phyloP scores from a whole-genome alignment of 2,888 invertebrate species.

The Eudasyphora cyanicolor region DNA sequence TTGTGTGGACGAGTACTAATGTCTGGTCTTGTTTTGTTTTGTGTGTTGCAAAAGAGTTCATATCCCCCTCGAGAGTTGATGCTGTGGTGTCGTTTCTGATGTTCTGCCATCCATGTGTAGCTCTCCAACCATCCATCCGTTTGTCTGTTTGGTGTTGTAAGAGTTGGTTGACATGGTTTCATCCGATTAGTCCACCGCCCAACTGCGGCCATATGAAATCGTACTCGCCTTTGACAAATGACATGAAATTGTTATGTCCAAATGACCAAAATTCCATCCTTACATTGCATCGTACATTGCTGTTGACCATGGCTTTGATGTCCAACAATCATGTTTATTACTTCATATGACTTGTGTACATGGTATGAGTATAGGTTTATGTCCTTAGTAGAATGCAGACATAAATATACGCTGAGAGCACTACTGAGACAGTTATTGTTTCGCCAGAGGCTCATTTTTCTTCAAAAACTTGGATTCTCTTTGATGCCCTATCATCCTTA shows the following conservation, averaged over 20 bases:
- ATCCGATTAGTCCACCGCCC: neutral
- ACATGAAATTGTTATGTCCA: neutral
- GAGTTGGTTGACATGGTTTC: neutral
- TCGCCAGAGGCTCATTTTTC: neutral
- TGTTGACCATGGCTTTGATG: slow-evolving; percentile 32
- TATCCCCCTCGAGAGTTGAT: neutral
- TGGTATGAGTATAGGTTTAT: no score
- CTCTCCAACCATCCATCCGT: no score
- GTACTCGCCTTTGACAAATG: slow-evolving; percentile 22
- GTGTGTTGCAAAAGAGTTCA: neutral
- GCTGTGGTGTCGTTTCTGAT: neutral
- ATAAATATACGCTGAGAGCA: neutral
- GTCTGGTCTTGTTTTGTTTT: neutral
- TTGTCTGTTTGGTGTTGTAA: neutral
- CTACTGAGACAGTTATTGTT: slow-evolving; percentile 2
- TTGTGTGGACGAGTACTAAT: neutral
- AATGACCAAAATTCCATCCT: neutral
- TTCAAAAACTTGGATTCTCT: neutral
- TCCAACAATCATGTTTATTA: neutral
- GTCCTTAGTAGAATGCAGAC: no score
- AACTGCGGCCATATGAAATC: neutral
- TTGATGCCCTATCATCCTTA: neutral
- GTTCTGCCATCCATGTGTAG: neutral
- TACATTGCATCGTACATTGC: neutral
- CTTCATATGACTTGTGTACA: no score